phyloP scores from a whole-genome alignment of 2,113 vertebrate genomes.

The Apaloderma vittatum region DNA sequence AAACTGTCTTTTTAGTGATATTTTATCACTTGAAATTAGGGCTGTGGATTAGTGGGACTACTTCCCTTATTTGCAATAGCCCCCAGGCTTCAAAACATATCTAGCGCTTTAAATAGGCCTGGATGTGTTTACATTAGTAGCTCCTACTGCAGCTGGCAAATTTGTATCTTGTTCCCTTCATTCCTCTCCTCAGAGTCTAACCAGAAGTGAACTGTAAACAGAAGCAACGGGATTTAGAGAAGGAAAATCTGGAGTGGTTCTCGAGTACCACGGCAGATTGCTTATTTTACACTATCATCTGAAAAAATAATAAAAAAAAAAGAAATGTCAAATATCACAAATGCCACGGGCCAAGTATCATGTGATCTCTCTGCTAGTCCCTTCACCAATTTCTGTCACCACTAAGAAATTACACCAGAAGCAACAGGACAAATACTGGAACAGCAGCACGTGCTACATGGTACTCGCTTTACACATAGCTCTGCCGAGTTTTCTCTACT shows the following conservation, averaged over 20 bases:
- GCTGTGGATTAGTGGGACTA: background rate
- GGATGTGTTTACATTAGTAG: background rate
- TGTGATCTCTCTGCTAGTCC: background rate
- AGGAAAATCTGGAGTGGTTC: background rate
- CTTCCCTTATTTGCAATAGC: background rate
- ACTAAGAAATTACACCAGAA: background rate
- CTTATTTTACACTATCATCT: background rate
- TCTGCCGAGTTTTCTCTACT: background rate
- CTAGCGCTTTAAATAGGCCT: background rate
- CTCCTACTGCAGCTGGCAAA: background rate
- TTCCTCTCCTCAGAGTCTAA: background rate
- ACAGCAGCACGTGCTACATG: fast-evolving
- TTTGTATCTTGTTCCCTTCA: background rate
- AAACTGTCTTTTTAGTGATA: background rate
- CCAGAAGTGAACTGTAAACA: background rate
- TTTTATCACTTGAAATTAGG: background rate
- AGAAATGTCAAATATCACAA: background rate
- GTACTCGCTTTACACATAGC: background rate
- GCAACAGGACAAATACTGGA: background rate
- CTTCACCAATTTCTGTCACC: background rate
- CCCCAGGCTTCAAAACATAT: background rate
- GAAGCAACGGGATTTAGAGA: background rate
- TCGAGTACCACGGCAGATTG: background rate
- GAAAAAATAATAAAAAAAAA: background rate
- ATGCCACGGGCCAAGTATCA: background rate